Conservation (phyloP, 2,113 vertebrate species). For the Pterophyllum scalare region DNA sequence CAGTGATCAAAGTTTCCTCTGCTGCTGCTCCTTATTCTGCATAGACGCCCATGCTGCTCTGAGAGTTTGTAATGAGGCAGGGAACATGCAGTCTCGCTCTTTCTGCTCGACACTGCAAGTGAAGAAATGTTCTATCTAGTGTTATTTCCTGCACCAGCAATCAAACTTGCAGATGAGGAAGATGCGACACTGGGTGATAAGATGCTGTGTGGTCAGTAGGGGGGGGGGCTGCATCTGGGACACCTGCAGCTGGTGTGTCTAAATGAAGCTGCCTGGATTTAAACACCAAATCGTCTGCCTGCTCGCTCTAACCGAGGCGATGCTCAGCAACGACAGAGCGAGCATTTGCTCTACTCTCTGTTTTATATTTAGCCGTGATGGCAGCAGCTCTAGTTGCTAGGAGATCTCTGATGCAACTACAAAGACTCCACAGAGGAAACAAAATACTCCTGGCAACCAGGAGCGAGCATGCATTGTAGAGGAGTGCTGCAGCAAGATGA, state of each 20-base stretch:
- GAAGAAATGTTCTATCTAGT: not conserved
- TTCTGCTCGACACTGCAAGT: not conserved
- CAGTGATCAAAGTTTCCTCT: not conserved
- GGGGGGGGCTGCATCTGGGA: not conserved
- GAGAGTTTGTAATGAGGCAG: not conserved
- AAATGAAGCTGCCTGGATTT: not conserved
- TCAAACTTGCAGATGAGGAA: not conserved
- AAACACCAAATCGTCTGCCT: not conserved
- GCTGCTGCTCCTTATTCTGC: too few relatives aligned
- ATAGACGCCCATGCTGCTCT: not conserved
- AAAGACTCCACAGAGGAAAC: conserved; percentile 35
- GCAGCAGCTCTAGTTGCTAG: conserved; percentile 62
- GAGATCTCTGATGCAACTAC: conserved; percentile 50
- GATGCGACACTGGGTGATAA: not conserved
- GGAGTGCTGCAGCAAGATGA: not conserved
- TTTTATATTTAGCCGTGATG: conserved; percentile 66
- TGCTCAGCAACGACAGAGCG: not conserved
- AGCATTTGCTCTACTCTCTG: not conserved
- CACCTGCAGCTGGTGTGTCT: not conserved
- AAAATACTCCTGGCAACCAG: conserved; percentile 20
- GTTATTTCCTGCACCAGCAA: not conserved
- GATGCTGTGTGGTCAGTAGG: not conserved
- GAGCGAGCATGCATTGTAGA: conserved; percentile 12
- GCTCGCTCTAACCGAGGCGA: not conserved
- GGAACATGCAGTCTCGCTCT: not conserved